Base-by-base conservation (phyloP, 2,888 invertebrate species). In the Xylota segnis region DNA sequence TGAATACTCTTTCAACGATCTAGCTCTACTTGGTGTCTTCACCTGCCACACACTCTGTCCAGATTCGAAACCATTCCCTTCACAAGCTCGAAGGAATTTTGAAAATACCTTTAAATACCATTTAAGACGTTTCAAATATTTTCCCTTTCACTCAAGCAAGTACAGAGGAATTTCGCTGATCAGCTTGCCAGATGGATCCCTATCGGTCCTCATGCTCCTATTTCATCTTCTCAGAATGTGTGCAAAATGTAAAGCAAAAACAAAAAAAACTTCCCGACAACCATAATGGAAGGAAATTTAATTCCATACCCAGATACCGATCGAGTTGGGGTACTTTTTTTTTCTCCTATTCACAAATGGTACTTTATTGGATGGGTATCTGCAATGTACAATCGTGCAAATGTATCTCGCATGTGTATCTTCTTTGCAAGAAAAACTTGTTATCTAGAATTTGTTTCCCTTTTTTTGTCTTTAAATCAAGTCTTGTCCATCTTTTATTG, bases 401-500 rank as follows among this genome's bases (percentile, higher is more conserved):
- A 32, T 63, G 68, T 32, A 79, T 74, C 68, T 83, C 40, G 5
- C 37, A 50, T 71, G 56, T 70, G 29, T 52, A 40, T 32, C 29
- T 58, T 14, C 27, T 12, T 61, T 16, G 23, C 5, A 6, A 4
- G 47, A 70, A 83, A 78, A 83, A 74, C 83, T 84, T 37, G 58
- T 58, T 71, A 29, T 32, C 54, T 32, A 5, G 18, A 1, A 23
- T 40, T 59, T n/a, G n/a, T 45, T 23, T 34, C 37, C 5, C 9
- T 1, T 34, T 34, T 34, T 34, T 34, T 34, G 2, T 34, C 34
- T 34, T 59, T 32, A 63, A 58, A 70, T 71, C 71, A 66, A 72
- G 59, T 61, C 61, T 32, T 83, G 74, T 83, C 78, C 74, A 83
- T 83, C 78, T 78, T 56, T 78, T 70, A 47, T 34, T 54, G 82